A percentile compares a stretch with the other conserved stretches of the same genome.
These are phyloP conservation scores for Hetaerina americana DNA, from an alignment of 1,140 invertebrate genomes.

Conservation along the genomic window DNA sequence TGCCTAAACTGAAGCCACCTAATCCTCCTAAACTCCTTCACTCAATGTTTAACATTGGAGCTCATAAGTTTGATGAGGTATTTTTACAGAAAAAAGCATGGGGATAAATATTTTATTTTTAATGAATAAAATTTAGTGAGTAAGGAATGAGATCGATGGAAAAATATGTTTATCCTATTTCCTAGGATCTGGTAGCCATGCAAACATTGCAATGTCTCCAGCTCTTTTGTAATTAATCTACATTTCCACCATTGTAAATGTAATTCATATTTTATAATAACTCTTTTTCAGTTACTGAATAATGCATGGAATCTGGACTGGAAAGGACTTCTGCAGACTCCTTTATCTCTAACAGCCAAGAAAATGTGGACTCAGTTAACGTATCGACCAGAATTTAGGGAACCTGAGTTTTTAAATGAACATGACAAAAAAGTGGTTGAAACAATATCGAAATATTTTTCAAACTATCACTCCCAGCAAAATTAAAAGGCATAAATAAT, in stretches of 20 bases:
- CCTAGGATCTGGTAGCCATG: no score
- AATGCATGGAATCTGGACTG: conserved; percentile 39
- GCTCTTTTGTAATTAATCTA: no score
- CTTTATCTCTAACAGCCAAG: conserved; percentile 32
- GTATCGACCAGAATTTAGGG: background rate
- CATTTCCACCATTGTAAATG: no score
- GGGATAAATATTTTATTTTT: conserved; percentile 4
- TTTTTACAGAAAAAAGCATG: conserved; percentile 3
- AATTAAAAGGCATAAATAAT: no score
- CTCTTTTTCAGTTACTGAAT: conserved; percentile 29
- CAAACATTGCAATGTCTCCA: no score
- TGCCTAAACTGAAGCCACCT: conserved; percentile 15
- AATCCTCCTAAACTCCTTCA: conserved; percentile 40
- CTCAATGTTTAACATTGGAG: conserved; percentile 63
- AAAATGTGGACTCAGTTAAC: background rate
- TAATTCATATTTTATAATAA: background rate
- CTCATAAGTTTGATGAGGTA: conserved; percentile 52
- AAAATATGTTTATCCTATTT: no score
- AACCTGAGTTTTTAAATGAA: background rate
- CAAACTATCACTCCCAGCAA: background rate
- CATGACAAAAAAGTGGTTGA: conserved; percentile 1
- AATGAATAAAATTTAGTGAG: no score
- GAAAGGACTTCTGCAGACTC: conserved; percentile 34
- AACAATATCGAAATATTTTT: background rate
- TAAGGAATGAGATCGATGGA: no score